Base-by-base conservation (phyloP, 2,113 vertebrate genomes). In the Polypterus senegalus region DNA sequence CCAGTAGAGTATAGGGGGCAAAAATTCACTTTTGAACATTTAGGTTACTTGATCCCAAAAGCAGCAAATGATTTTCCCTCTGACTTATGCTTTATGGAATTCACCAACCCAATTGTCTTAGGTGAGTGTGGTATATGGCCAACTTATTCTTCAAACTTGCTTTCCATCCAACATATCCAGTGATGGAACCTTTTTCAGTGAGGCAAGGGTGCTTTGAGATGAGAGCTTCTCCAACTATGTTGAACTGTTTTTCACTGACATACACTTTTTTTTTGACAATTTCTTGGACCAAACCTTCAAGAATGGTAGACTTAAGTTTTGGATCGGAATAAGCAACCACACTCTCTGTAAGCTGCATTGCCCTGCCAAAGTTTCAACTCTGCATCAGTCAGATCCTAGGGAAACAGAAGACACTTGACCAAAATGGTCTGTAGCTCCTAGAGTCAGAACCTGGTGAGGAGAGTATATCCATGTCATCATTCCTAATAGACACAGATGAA, bases 281-380 rank as follows among this genome's bases (percentile, higher is more conserved):
- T 59, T 69, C 64, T 62, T 69, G 60, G 5, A 66, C 51, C 54
- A 71, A n/a, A 27, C 62, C 60, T 9, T 71, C 65, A 5, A 66
- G 67, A 62, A 69, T 67, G 59, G 61, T 57, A 3, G 56, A 66
- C 43, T 54, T 71, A 60, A 71, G 64, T 55, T 69, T 66, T 9
- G 57, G 54, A 62, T 65, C 64, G 64, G 64, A 45, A 7, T 66
- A 46, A 66, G 66, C 2, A 58, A 45, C 63, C 65, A 9, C 11
- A 43, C 46, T 49, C 57, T 11, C 11, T 66, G 56, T 61, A 61
- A 1, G 52, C 47, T 54, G 54, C n/a, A 55, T 68, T 63, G 6
- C 57, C 55, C 45, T 56, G 58, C 59, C 66, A 49, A 51, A 61
- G 53, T 56, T 71, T 62, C 47, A 71, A 45, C 46, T 69, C 62